phyloP scores from a whole-genome alignment of 30 jellyfish, hydroid and myxozoan genomes.

The Aurelia sp. region DNA sequence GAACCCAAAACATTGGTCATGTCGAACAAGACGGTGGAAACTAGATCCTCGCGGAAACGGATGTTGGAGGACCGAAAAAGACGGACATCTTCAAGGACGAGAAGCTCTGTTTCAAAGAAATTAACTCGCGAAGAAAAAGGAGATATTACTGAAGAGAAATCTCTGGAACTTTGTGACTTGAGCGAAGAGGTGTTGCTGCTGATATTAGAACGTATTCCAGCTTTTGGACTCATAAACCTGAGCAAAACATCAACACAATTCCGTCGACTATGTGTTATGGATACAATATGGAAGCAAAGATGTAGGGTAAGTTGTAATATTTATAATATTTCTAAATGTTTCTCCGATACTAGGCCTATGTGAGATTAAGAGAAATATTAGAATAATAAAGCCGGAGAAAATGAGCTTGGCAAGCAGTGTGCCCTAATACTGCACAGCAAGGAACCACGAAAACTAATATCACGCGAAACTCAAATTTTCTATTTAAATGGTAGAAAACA shows the following conservation, averaged over 20 bases:
- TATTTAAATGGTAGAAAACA: too few relatives aligned
- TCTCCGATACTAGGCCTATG: neutral
- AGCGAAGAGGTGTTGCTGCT: slow-evolving; percentile 89
- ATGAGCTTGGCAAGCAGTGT: too few relatives aligned
- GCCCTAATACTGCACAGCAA: too few relatives aligned
- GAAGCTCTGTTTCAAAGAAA: neutral
- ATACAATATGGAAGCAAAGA: slow-evolving; percentile 94
- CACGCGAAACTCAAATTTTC: too few relatives aligned
- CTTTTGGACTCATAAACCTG: slow-evolving; percentile 84
- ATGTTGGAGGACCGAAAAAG: slow-evolving; percentile 7
- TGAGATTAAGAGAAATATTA: neutral
- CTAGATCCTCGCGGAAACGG: slow-evolving; percentile 34
- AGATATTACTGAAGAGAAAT: slow-evolving; percentile 16
- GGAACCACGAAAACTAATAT: too few relatives aligned
- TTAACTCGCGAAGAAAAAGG: slow-evolving; percentile 3
- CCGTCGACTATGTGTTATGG: slow-evolving; percentile 89
- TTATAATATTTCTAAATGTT: neutral
- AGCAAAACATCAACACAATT: slow-evolving; percentile 89
- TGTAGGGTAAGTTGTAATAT: slow-evolving; percentile 76
- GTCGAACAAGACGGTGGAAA: slow-evolving; percentile 32
- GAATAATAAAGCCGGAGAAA: too few relatives aligned
- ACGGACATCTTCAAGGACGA: slow-evolving; percentile 19
- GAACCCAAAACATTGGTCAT: slow-evolving; percentile 28
- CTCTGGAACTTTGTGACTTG: slow-evolving; percentile 77
- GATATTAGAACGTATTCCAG: slow-evolving; percentile 92